phyloP scores from a whole-genome alignment of 2,888 invertebrate species.

The Lutraria lutraria region DNA sequence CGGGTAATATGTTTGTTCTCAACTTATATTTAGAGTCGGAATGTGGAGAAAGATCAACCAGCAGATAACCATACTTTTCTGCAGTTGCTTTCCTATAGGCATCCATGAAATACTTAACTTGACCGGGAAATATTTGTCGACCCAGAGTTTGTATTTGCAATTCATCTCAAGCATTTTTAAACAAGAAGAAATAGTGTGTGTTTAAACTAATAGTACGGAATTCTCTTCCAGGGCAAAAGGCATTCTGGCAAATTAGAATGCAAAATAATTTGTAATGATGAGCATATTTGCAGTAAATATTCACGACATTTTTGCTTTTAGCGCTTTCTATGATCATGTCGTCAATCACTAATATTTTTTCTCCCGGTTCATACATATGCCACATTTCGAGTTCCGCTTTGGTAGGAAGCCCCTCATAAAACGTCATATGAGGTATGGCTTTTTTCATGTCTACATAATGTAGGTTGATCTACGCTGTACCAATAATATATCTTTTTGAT shows the following conservation, averaged over 20 bases:
- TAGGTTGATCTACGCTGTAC: conserved; percentile 67
- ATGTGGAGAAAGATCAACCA: conserved; percentile 64
- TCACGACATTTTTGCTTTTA: conserved; percentile 55
- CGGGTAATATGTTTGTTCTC: conserved; percentile 62
- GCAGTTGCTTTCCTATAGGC: conserved; percentile 62
- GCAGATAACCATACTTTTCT: conserved; percentile 57
- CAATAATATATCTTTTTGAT: conserved; percentile 58
- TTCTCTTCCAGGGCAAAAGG: conserved; percentile 55
- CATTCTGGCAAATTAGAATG: conserved; percentile 67
- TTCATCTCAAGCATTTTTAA: conserved; percentile 61
- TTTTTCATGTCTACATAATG: conserved; percentile 63
- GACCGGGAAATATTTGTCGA: conserved; percentile 65
- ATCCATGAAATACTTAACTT: conserved; percentile 58
- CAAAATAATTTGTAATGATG: conserved; percentile 65
- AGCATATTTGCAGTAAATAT: conserved; percentile 62
- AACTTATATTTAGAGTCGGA: conserved; percentile 65
- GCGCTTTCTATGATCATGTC: conserved; percentile 58
- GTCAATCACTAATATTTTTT: conserved; percentile 59
- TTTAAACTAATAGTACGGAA: conserved; percentile 67
- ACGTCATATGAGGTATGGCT: conserved; percentile 52
- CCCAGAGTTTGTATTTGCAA: conserved; percentile 64
- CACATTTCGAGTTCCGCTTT: conserved; percentile 55
- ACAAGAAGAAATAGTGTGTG: conserved; percentile 66
- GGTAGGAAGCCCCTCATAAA: conserved; percentile 59
- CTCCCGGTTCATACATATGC: conserved; percentile 47